Evolutionary conservation across 2,797 vertebrate genomes (phyloP), one percentile per base, ranked within the genome.

Genomic region (Melanotaenia pygmaea): DNA sequence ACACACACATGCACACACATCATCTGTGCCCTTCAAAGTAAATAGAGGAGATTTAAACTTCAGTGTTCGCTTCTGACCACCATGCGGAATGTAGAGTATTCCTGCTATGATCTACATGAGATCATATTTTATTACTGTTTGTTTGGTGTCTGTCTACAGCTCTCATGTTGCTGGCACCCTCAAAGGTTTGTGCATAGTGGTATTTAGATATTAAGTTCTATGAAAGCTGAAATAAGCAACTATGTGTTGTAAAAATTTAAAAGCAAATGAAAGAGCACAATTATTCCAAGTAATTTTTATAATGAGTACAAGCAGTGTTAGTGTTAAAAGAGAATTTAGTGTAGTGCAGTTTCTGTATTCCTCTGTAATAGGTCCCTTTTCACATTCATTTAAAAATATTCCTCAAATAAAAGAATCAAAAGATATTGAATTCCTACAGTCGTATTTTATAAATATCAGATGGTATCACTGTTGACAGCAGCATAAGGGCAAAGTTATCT

Each of bases 81-180:
- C 56, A 35, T 74, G 66, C 77, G 59, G 81, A 83, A 89, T 88
- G 74, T 89, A 14, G 59, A 82, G 67, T 58, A 61, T 62, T 67
- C 45, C 51, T 63, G 72, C 72, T 73, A 77, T 72, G 70, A 76
- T 75, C 60, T 56, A 14, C 78, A 50, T 13, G 7, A 32, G 64
- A 81, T 81, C 65, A 59, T 58, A 68, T 82, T 81, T 65, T 57
- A 18, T 40, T 35, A 28, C 34, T 30, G 65, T 67, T 51, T 65
- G 18, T 32, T 60, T 53, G 34, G 43, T 9, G 4, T 84, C 14
- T 64, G n/a, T 70, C 18, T 12, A 24, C 66, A 12, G 11, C 43
- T 74, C 54, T 66, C 59, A 3, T 50, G 51, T 84, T 67, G 32
- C 45, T 9, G 12, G 35, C 66, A 66, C 24, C 24, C 26, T 16